Evolutionary conservation across 2,797 vertebrate genomes (phyloP).

Genomic region (Phoebastria nigripes): DNA sequence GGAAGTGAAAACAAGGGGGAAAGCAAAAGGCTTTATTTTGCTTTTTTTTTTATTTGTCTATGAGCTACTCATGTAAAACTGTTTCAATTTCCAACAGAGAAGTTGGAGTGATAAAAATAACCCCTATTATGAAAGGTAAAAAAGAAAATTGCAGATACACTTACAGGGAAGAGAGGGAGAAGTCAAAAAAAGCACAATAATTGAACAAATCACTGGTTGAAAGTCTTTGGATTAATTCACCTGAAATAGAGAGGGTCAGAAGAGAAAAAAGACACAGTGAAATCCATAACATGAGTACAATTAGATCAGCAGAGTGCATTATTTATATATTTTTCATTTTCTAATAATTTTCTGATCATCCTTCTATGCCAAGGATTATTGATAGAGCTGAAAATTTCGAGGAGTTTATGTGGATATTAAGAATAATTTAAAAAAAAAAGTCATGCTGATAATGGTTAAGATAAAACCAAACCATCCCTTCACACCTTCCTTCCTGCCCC

Average conservation of each 20-base stretch:
- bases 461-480: background rate
- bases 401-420: background rate
- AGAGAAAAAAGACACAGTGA: background rate
- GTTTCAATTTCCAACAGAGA: background rate
- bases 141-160: background rate
- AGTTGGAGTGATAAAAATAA: background rate
- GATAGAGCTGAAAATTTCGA: background rate
- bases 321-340: background rate
- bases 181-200: background rate
- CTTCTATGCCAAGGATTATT: background rate
- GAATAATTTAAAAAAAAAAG: accelerated
- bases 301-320: background rate
- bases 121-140: background rate
- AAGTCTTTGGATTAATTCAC: background rate
- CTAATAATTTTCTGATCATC: background rate
- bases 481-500: background rate
- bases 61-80: background rate
- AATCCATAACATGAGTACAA: background rate
- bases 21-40: background rate
- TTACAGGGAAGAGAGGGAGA: background rate
- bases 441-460: background rate
- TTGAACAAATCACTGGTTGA: background rate
- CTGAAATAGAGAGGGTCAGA: background rate
- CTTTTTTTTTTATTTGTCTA: background rate
- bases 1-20: background rate